Percentiles rank a stretch among this genome's conserved stretches.
These are phyloP conservation scores for Eulacestoma nigropectus DNA, from an alignment of 2,113 vertebrate genomes.

Conservation along the genomic window DNA sequence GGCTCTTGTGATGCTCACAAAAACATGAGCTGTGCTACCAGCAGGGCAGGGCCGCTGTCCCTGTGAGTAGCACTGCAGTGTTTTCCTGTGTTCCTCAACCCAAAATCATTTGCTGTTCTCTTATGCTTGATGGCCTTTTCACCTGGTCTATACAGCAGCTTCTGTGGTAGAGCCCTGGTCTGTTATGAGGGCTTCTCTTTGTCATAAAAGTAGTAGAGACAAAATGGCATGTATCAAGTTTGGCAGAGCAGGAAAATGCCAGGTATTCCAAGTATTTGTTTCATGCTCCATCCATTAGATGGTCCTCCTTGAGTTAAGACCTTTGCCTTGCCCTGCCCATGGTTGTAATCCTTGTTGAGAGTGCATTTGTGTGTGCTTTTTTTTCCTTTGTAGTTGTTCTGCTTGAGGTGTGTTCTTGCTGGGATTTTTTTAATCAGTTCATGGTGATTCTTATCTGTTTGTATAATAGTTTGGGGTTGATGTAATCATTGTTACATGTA, in stretches of 20 bases:
- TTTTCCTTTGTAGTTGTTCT: neutral
- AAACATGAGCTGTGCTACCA: neutral
- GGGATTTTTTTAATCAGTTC: constrained; percentile 35
- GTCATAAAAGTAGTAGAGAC: neutral
- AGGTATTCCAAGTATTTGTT: neutral
- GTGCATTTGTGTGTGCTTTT: neutral
- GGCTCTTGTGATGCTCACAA: neutral
- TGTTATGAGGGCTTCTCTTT: neutral
- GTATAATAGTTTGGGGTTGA: constrained; percentile 63
- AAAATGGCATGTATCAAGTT: neutral
- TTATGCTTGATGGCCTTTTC: neutral
- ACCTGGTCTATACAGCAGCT: neutral
- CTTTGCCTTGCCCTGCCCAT: neutral
- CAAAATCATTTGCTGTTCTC: neutral
- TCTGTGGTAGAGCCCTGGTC: neutral
- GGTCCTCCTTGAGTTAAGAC: neutral
- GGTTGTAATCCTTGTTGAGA: neutral
- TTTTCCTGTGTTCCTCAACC: neutral
- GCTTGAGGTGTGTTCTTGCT: constrained; percentile 9
- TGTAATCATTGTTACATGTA: constrained; percentile 52
- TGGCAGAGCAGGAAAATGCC: neutral
- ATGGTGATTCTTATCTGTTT: constrained; percentile 58
- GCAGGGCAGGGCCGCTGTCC: neutral
- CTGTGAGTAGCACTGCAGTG: neutral
- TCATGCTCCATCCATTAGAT: neutral